Evolutionary conservation across 2,888 invertebrate genomes (phyloP).

Genomic region (Thalpophila matura): DNA sequence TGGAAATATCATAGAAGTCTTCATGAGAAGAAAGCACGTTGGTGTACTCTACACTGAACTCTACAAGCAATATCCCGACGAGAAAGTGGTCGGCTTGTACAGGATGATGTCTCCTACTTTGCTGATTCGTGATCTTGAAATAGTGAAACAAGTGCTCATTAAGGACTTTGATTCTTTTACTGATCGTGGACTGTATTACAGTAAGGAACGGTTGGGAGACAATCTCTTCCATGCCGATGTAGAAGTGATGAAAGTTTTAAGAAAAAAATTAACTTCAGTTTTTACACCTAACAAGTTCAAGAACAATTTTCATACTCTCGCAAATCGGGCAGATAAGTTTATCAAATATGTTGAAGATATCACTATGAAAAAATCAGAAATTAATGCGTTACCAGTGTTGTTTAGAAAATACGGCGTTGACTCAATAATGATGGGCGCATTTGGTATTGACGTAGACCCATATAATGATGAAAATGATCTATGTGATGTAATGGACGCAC

Average conservation of each 20-base stretch:
- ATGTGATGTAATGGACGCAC: constrained; percentile 57
- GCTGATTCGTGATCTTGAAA: constrained; percentile 74
- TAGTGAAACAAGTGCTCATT: constrained; percentile 73
- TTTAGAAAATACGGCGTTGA: constrained; percentile 65
- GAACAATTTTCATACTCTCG: constrained; percentile 65
- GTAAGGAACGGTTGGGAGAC: constrained; percentile 69
- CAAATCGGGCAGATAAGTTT: constrained; percentile 67
- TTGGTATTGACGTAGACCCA: constrained; percentile 63
- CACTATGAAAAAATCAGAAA: constrained; percentile 48
- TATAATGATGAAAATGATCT: constrained; percentile 55
- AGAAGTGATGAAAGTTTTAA: constrained; percentile 69
- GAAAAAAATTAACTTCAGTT: constrained; percentile 69
- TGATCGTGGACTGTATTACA: constrained; percentile 71
- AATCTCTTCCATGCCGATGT: constrained; percentile 74
- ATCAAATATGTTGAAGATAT: constrained; percentile 63
- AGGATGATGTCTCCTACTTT: constrained; percentile 72
- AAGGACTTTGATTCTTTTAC: constrained; percentile 76
- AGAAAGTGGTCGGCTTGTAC: constrained; percentile 75
- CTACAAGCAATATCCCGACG: constrained; percentile 73
- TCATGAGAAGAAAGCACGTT: constrained; percentile 63
- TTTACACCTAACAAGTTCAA: constrained; percentile 75
- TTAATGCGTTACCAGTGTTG: constrained; percentile 57
- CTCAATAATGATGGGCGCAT: constrained; percentile 61
- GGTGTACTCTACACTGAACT: constrained; percentile 66
- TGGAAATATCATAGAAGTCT: constrained; percentile 65